phyloP scores from a whole-genome alignment of 2,113 vertebrate genomes.

The Ardeotis arabs region DNA sequence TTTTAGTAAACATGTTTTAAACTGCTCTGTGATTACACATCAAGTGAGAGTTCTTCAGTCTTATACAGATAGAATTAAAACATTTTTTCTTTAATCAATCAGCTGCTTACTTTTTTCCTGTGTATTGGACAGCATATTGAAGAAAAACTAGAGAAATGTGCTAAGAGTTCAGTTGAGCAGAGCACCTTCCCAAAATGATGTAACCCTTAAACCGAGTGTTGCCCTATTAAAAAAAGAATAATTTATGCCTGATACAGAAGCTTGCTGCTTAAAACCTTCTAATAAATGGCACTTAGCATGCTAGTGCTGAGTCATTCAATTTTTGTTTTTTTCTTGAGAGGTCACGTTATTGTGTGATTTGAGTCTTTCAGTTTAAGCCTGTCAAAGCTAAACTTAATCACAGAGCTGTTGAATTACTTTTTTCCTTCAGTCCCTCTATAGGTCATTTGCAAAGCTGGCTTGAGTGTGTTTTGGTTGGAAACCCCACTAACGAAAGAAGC shows the following conservation, averaged over 20 bases:
- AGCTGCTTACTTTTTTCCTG: background rate
- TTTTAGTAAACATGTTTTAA: slow-evolving; percentile 12
- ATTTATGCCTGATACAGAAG: background rate
- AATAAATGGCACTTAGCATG: background rate
- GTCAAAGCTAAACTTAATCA: background rate
- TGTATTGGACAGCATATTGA: background rate
- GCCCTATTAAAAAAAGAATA: background rate
- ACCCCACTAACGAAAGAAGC: background rate
- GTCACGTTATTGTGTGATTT: background rate
- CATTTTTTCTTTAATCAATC: background rate
- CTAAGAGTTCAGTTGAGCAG: background rate
- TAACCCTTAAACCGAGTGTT: background rate
- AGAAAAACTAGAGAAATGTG: background rate
- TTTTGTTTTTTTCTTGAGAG: background rate
- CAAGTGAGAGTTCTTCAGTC: background rate
- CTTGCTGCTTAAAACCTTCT: background rate
- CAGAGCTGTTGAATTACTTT: background rate
- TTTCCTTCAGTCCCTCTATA: background rate
- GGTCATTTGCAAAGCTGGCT: background rate
- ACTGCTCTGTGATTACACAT: background rate
- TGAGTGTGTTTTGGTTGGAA: background rate
- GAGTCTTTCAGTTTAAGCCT: background rate
- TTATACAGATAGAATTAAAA: background rate
- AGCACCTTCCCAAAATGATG: background rate
- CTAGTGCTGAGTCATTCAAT: background rate